phyloP scores from a whole-genome alignment of 2,888 invertebrate species.

The Rhagonycha lutea region DNA sequence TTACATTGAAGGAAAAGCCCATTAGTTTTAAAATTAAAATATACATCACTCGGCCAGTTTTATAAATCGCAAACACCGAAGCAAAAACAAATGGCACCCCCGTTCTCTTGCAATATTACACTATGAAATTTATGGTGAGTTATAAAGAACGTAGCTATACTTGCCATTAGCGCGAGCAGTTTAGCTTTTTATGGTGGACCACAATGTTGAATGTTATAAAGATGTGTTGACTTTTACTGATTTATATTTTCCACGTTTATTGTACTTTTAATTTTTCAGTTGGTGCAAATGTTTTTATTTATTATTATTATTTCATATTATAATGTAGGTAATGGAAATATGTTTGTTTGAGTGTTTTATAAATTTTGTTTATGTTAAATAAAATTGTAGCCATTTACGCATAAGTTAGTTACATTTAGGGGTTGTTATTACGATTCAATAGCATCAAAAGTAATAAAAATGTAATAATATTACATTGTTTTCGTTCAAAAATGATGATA shows the following conservation, averaged over 20 bases:
- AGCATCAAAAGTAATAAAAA: conserved; percentile 46
- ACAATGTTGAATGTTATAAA: conserved; percentile 47
- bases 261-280: conserved; percentile 1
- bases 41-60: conserved; percentile 50
- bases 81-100: conserved; percentile 52
- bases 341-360: not conserved
- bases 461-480: conserved; percentile 51
- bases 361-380: not conserved
- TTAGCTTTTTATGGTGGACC: conserved; percentile 49
- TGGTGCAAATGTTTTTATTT: not conserved
- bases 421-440: conserved; percentile 47
- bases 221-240: conserved; percentile 48
- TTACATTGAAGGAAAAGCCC: conserved; percentile 50
- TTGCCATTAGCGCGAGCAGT: conserved; percentile 51
- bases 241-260: conserved; percentile 38
- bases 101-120: conserved; percentile 52
- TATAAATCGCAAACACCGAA: conserved; percentile 44
- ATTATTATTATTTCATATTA: not conserved
- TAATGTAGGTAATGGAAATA: not conserved
- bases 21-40: conserved; percentile 56
- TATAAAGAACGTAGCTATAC: conserved; percentile 51
- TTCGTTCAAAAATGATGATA: conserved; percentile 49
- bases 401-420: conserved; percentile 10
- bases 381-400: conserved; percentile 25
- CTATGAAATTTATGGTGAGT: conserved; percentile 53